Evolutionary conservation across 92 coral and sea anemone genomes (phyloP).

Genomic region (Blastomussa wellsi): DNA sequence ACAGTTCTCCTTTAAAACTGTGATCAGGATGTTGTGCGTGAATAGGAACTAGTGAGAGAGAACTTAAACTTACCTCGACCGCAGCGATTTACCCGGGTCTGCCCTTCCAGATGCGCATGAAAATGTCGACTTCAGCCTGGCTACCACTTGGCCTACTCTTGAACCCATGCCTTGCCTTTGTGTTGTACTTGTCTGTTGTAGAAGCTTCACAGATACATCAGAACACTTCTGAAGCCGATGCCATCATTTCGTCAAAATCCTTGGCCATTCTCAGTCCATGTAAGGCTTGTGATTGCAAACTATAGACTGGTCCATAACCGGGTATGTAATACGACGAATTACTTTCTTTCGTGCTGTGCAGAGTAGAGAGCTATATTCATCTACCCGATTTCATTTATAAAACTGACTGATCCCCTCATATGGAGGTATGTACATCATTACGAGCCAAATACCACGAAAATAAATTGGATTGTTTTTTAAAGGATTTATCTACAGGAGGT

Average conservation of each 20-base stretch:
- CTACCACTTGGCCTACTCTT: constrained; percentile 35
- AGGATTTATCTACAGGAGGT: neutral
- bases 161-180: constrained; percentile 20
- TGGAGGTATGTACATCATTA: neutral
- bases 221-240: neutral
- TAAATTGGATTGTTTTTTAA: constrained; percentile 33
- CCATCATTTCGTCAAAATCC: neutral
- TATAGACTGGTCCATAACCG: neutral
- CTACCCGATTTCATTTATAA: neutral
- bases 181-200: neutral
- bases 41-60: neutral
- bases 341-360: neutral
- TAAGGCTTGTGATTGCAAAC: neutral
- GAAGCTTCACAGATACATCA: constrained; percentile 19
- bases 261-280: neutral
- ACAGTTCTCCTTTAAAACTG: neutral
- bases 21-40: neutral
- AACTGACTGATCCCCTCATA: neutral
- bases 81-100: neutral
- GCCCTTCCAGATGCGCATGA: constrained; percentile 28
- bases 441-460: constrained; percentile 1
- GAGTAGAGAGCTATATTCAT: neutral
- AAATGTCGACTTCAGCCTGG: constrained; percentile 33
- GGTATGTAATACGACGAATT: neutral
- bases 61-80: constrained; percentile 2